A percentile compares a stretch with the other conserved stretches of the same genome.
Conservation (phyloP, 2,888 invertebrate species). For the Subacronicta megacephala region DNA sequence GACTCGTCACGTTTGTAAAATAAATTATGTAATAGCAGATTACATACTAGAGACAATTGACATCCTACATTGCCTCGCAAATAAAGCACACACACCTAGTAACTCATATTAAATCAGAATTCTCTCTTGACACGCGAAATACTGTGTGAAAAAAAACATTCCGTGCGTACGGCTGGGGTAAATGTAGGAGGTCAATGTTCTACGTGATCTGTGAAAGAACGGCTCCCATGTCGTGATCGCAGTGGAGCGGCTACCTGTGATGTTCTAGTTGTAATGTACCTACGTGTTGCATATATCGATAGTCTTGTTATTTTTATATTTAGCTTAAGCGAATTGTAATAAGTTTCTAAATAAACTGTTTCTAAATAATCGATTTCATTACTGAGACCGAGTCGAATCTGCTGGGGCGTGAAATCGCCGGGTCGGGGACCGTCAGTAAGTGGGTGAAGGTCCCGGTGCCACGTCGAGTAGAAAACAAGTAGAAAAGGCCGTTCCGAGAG, state of each 20-base stretch:
- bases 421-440: slow-evolving; percentile 73
- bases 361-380: slow-evolving; percentile 83
- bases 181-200: not conserved
- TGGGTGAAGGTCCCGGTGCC: slow-evolving; percentile 80
- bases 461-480: slow-evolving; percentile 72
- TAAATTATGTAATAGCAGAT: slow-evolving; percentile 29
- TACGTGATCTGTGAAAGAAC: slow-evolving; percentile 4
- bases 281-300: slow-evolving; percentile 57
- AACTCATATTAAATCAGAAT: not conserved
- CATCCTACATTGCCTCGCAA: not conserved
- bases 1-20: slow-evolving; percentile 39
- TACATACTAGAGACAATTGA: slow-evolving; percentile 10
- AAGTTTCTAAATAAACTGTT: slow-evolving; percentile 87
- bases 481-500: slow-evolving; percentile 61
- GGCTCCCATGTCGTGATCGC: slow-evolving; percentile 25
- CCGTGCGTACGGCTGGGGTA: not conserved
- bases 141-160: no score
- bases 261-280: slow-evolving; percentile 71
- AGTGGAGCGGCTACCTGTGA: slow-evolving; percentile 65
- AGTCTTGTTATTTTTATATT: slow-evolving; percentile 83
- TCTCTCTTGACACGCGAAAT: no score
- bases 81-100: slow-evolving; percentile 3
- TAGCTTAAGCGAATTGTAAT: slow-evolving; percentile 75
- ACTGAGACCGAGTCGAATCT: slow-evolving; percentile 69
- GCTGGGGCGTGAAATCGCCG: slow-evolving; percentile 78